Evolutionary conservation across 2,113 vertebrate species (phyloP), one percentile per base, ranked within the genome.

Genomic region (Sceloporus tristichus): DNA sequence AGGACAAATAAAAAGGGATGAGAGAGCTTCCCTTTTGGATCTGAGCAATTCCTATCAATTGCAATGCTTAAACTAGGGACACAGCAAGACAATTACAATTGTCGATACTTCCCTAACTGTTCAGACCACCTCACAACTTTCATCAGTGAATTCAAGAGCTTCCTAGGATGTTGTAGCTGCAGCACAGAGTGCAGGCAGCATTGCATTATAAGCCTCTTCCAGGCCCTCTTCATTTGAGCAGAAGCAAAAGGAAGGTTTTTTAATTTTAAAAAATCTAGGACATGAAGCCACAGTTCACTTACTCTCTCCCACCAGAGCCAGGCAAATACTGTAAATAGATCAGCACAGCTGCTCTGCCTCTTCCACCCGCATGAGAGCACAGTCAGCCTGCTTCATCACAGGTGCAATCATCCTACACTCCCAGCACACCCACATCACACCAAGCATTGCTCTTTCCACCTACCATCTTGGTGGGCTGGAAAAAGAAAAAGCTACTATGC

Each of bases 271-370:
- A 7, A 78, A 81, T 42, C 25, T 42, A 40, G 56, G 65, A 82
- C 34, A n/a, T 8, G 79, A 76, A 88, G 56, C 71, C 84, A 76
- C 16, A 42, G 73, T 29, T 62, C 59, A 62, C 59, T 62, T 14
- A 18, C 59, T 62, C 59, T 68, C 59, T 38, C 40, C 38, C 34
- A 40, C 19, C 66, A 59, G 56, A 88, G n/a, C 29, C 70, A 87
- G 70, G 42, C 79, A 83, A 82, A 75, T 76, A 59, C 78, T 89
- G 78, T 86, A 76, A 89, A 89, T 80, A 85, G 84, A 40, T 85
- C 70, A 53, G 40, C 38, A 53, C 88, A 89, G 78, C 77, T 40
- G 70, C 56, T 76, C 70, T 82, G 84, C 84, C 84, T 89, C 79
- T 77, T 85, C 79, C 88, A 76, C 79, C 59, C 71, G 21, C 79